Evolutionary conservation across 2,113 vertebrate genomes (phyloP), one percentile per base, ranked within the genome.

Genomic region (Myodes glareolus): DNA sequence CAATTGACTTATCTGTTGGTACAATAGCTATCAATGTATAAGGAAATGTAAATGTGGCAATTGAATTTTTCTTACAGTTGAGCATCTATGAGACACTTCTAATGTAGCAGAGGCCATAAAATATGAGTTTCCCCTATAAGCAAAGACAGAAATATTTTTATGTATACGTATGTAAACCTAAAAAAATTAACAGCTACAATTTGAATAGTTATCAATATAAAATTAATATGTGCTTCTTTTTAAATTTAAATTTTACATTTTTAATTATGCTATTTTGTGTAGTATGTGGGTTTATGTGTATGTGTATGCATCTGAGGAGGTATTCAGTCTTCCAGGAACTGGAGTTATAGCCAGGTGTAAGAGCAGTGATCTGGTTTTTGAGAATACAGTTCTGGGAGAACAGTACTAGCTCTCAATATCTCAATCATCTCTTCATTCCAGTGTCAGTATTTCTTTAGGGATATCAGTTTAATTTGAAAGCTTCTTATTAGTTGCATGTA

Each of bases 401-500:
- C 33, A 39, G 0, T 39, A 23, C 17, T n/a, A 73, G 8, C 7
- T 39, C 17, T 39, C 36, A 72, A 72, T 72, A 21, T 36, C 16
- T 72, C 33, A n/a, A 21, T 10, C 21, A 45, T 27, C 39, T 77
- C 29, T 50, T 7, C 76, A 50, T 14, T 4, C 13, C 6, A 73
- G 39, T 82, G 19, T 47, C 75, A 77, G 13, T 58, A 14, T 90
- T 93, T 86, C 75, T 82, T 91, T 88, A 55, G 19, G 84, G 84
- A 94, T n/a, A 84, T 55, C 33, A n/a, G 85, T 9, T 88, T 16
- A 39, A 17, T 36, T 45, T 93, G n/a, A n/a, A 78, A 36, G 75
- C 19, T 67, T 42, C 39, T 68, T 25, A n/a, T 45, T 84, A 11
- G 7, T 68, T n/a, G 50, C 25, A 65, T 39, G 27, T 27, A 67